These are phyloP conservation scores for Tetrapedia diversipes DNA, from an alignment of 2,888 invertebrate genomes.

Conservation along the genomic window DNA sequence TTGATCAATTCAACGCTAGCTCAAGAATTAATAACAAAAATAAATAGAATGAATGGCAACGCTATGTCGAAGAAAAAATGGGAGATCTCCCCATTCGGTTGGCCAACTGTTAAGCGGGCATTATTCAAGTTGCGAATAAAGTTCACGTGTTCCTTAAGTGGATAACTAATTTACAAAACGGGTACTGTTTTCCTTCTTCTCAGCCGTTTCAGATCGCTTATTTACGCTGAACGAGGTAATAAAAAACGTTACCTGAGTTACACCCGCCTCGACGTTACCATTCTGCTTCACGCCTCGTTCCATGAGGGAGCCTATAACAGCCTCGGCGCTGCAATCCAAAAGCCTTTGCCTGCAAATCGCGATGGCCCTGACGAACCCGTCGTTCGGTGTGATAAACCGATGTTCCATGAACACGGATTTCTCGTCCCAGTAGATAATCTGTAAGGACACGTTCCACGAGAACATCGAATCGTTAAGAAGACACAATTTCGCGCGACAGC, in stretches of 20 bases:
- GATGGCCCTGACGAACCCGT: constrained; percentile 87
- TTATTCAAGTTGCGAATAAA: too few relatives aligned
- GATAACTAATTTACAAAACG: too few relatives aligned
- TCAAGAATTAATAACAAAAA: too few relatives aligned
- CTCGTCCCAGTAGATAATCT: constrained; percentile 94
- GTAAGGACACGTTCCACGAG: constrained; percentile 54
- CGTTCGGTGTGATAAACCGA: constrained; percentile 88
- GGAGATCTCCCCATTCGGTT: too few relatives aligned
- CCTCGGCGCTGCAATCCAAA: constrained; percentile 83
- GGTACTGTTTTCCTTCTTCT: too few relatives aligned
- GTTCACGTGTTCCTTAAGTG: too few relatives aligned
- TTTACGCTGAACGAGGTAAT: too few relatives aligned
- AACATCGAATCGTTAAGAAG: not conserved
- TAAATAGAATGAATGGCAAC: too few relatives aligned
- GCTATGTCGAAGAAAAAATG: too few relatives aligned
- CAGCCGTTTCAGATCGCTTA: too few relatives aligned
- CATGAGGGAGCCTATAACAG: constrained; percentile 82
- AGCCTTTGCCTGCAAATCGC: constrained; percentile 82
- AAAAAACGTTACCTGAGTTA: constrained; percentile 74
- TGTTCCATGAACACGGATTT: constrained; percentile 93
- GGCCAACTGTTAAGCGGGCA: too few relatives aligned
- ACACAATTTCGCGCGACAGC: not conserved
- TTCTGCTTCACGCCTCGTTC: constrained; percentile 80
- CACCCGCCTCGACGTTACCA: constrained; percentile 76
- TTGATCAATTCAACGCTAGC: too few relatives aligned